phyloP scores from a whole-genome alignment of 2,797 vertebrate species.

The Mus spretus region DNA sequence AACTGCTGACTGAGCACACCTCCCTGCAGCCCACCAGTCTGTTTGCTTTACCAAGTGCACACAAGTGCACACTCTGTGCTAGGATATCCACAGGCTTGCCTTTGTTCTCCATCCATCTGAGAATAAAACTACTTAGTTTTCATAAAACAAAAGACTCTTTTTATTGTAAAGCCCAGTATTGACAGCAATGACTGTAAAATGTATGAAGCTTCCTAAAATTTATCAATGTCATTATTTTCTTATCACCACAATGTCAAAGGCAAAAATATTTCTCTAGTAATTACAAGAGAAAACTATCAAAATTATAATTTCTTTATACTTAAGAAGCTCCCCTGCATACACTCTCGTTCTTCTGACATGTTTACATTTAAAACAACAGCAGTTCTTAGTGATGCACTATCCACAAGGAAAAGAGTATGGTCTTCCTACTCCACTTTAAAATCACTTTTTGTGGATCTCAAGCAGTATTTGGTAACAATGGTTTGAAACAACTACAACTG shows the following conservation, averaged over 20 bases:
- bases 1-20: neutral
- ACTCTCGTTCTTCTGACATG: conserved; percentile 49
- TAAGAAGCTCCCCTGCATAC: neutral
- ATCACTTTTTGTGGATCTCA: conserved; percentile 28
- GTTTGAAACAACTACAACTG: conserved; percentile 49
- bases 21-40: neutral
- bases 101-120: conserved; percentile 32
- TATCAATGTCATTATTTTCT: conserved; percentile 30
- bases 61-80: conserved; percentile 22
- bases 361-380: conserved; percentile 45
- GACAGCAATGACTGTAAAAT: neutral
- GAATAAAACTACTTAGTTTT: neutral
- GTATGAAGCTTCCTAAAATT: conserved; percentile 45
- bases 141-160: conserved; percentile 27
- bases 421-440: conserved; percentile 58
- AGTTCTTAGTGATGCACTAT: conserved; percentile 1
- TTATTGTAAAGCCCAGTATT: conserved; percentile 60
- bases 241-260: neutral
- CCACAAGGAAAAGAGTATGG: conserved; percentile 23
- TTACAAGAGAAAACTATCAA: conserved; percentile 25
- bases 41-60: neutral
- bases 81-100: neutral
- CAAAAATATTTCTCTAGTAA: conserved; percentile 41
- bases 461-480: conserved; percentile 57
- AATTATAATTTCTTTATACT: conserved; percentile 5